Evolutionary conservation across 2,113 vertebrate genomes (phyloP).

Genomic region (Dolichotis patagonum): DNA sequence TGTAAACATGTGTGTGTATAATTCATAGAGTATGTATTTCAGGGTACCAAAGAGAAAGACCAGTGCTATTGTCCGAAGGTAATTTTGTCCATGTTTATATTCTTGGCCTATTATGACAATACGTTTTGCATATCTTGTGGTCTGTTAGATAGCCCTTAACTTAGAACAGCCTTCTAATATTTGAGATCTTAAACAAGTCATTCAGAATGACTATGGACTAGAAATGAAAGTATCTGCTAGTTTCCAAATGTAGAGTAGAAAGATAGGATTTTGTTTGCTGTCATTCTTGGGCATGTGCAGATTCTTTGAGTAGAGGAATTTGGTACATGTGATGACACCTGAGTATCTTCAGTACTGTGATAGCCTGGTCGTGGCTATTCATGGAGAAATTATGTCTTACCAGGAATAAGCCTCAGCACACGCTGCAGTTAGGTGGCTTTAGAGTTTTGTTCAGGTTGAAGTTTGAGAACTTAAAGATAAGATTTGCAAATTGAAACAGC

Average conservation of each 20-base stretch:
- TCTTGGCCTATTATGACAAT: not conserved
- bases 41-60: not conserved
- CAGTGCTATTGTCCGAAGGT: not conserved
- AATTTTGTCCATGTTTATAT: not conserved
- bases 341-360: not conserved
- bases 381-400: not conserved
- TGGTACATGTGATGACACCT: not conserved
- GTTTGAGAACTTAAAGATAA: not conserved
- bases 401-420: not conserved
- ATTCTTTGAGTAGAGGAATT: not conserved
- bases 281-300: not conserved
- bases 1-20: no score
- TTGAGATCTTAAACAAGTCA: not conserved
- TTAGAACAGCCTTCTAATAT: not conserved
- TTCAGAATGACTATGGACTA: not conserved
- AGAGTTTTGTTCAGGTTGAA: not conserved
- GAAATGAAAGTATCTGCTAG: not conserved
- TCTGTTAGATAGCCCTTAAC: not conserved
- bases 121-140: not conserved
- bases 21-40: not conserved
- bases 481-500: not conserved
- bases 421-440: not conserved
- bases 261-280: not conserved
- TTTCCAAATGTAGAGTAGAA: not conserved
- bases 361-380: not conserved